Percentiles rank a stretch among this genome's conserved stretches.
Evolutionary conservation across 1,140 invertebrate species (phyloP).

Genomic region (Drosophila subpulchrella): DNA sequence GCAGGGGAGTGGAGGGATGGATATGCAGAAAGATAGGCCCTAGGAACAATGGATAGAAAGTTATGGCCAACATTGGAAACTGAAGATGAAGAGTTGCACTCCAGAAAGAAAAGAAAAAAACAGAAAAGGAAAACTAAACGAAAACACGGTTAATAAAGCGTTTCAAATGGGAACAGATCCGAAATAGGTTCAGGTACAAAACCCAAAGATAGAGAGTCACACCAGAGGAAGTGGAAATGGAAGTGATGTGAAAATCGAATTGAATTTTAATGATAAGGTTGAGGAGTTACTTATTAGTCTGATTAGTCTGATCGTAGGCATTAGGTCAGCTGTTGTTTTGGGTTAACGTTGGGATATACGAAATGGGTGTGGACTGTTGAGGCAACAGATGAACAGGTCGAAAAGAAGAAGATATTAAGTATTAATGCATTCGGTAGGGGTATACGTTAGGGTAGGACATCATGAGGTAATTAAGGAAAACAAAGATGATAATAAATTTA

Average conservation of each 20-base stretch:
- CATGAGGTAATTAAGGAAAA: not conserved
- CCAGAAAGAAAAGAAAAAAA: constrained; percentile 21
- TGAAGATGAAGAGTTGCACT: constrained; percentile 32
- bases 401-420: not conserved
- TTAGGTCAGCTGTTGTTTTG: constrained; percentile 39
- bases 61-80: constrained; percentile 57
- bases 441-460: not conserved
- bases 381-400: constrained; percentile 44
- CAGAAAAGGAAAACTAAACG: constrained; percentile 46
- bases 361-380: constrained; percentile 35
- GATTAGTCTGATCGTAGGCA: constrained; percentile 1
- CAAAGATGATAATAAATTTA: not conserved
- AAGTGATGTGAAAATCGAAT: constrained; percentile 58
- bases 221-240: constrained; percentile 21
- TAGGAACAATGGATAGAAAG: constrained; percentile 73
- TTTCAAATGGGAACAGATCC: constrained; percentile 46
- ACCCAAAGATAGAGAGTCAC: constrained; percentile 18
- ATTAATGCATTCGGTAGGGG: constrained; percentile 16
- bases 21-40: not conserved
- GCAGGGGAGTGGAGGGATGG: constrained; percentile 11
- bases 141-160: constrained; percentile 65
- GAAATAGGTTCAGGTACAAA: constrained; percentile 34
- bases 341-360: not conserved
- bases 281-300: constrained; percentile 12
- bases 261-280: constrained; percentile 68